These are phyloP conservation scores for Drosophila lowei DNA, from an alignment of 1,140 invertebrate species.

Conservation along the genomic window DNA sequence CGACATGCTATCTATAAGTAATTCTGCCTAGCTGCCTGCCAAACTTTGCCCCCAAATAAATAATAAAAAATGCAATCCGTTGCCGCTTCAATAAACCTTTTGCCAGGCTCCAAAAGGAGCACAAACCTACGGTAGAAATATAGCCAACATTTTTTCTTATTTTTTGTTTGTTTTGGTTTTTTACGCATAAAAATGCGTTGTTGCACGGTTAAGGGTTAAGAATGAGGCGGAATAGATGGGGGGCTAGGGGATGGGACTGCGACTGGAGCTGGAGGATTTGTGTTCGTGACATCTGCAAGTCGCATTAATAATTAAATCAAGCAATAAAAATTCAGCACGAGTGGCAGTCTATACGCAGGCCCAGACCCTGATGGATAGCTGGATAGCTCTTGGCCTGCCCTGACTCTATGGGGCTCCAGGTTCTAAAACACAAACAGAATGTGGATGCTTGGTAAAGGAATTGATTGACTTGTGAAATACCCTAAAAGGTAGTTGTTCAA, in stretches of 20 bases:
- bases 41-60: constrained; percentile 64
- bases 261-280: constrained; percentile 20
- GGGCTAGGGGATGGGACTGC: neutral
- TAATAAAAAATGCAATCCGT: constrained; percentile 80
- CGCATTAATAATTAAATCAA: constrained; percentile 82
- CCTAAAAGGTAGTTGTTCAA: no score
- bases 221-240: constrained; percentile 51
- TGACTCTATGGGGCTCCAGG: neutral
- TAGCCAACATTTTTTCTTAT: neutral
- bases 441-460: constrained; percentile 12
- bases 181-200: constrained; percentile 73
- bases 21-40: constrained; percentile 51
- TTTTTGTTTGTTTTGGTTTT: constrained; percentile 51
- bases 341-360: constrained; percentile 33
- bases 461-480: constrained; percentile 7
- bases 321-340: constrained; percentile 81
- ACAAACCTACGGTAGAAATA: constrained; percentile 16
- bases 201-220: constrained; percentile 64
- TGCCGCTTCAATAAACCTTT: constrained; percentile 71
- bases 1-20: constrained; percentile 65
- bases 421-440: neutral
- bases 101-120: neutral
- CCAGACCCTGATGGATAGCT: constrained; percentile 30
- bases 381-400: constrained; percentile 13
- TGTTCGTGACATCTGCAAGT: constrained; percentile 80